Conservation (phyloP, 2,113 vertebrate genomes). For the Cyrtonyx montezumae region DNA sequence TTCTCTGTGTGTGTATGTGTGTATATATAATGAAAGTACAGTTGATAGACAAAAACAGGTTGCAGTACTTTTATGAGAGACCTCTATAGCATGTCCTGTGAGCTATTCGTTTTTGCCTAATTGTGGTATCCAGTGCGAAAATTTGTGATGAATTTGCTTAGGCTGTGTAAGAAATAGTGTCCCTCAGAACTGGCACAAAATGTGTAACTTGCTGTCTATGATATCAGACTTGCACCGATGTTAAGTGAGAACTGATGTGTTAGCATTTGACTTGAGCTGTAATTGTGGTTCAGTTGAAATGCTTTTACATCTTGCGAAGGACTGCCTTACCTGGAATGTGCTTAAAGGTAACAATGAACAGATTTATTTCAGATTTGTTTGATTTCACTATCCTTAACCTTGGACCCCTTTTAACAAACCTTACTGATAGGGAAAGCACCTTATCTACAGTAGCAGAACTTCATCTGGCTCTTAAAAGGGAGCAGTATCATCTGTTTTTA, state of each 20-base stretch:
- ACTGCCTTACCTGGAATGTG: not conserved
- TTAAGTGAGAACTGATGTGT: not conserved
- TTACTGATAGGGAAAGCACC: conserved; percentile 38
- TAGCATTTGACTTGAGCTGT: not conserved
- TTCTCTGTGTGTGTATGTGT: not conserved
- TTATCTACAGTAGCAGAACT: not conserved
- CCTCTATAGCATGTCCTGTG: conserved; percentile 78
- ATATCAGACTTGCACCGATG: not conserved
- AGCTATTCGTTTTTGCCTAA: conserved; percentile 60
- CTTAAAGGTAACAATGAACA: not conserved
- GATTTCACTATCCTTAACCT: not conserved
- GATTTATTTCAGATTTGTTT: not conserved
- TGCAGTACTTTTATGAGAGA: conserved; percentile 79
- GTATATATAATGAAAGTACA: conserved; percentile 28
- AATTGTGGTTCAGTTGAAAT: not conserved
- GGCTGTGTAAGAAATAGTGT: conserved; percentile 39
- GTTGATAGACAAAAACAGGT: conserved; percentile 59
- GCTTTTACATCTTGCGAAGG: not conserved
- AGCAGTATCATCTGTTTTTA: not conserved
- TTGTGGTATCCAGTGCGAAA: conserved; percentile 52
- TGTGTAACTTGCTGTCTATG: not conserved
- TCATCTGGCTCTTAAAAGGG: not conserved
- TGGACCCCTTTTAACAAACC: conserved; percentile 40
- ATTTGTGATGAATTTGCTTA: conserved; percentile 6
- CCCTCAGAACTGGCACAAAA: not conserved